Evolutionary conservation across 2,888 invertebrate species (phyloP), one percentile per base, ranked within the genome.

Genomic region (Ypsolopha sequella): DNA sequence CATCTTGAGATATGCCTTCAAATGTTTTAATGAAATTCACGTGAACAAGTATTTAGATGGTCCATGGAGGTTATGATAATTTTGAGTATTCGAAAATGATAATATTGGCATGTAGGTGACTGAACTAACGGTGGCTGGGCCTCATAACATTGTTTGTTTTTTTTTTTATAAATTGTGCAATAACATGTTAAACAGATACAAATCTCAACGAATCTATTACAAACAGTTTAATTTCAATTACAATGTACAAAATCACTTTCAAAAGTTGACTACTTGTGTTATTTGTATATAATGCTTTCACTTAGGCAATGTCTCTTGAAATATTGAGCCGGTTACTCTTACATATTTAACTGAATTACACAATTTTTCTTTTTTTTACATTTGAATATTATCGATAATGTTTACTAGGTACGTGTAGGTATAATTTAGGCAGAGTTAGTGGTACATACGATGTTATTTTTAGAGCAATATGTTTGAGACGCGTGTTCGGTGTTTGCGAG

Each of bases 251-350:
- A 62, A 54, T 57, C 51, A 53, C 54, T 53, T 60, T 60, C 56
- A 58, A 62, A 61, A 61, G 60, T 63, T 64, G 58, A 66, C 63
- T 64, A 63, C 8, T 71, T 68, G 73, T 71, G 70, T 76, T 82
- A 71, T 84, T 75, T 85, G 85, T 84, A 85, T 84, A 85, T 85
- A 85, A 79, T 75, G 84, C 67, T 73, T 73, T 65, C 63, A 62
- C 61, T 63, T 57, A 63, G 60, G 58, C 56, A 56, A 11, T 6
- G 36, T 36, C 7, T 57, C 56, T 51, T 53, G 51, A 51, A 64
- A 56, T 62, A 24, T 24, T 24, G 24, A 66, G 65, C 70, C 68
- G 66, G 66, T 70, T 65, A 61, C 7, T 11, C 6, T 11, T 6
- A 41, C 41, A 41, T 11, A 9, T 34, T 36, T 47, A 47, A 36